These are phyloP conservation scores for Arenaria interpres DNA, from an alignment of 2,113 vertebrate species.

Conservation along the genomic window DNA sequence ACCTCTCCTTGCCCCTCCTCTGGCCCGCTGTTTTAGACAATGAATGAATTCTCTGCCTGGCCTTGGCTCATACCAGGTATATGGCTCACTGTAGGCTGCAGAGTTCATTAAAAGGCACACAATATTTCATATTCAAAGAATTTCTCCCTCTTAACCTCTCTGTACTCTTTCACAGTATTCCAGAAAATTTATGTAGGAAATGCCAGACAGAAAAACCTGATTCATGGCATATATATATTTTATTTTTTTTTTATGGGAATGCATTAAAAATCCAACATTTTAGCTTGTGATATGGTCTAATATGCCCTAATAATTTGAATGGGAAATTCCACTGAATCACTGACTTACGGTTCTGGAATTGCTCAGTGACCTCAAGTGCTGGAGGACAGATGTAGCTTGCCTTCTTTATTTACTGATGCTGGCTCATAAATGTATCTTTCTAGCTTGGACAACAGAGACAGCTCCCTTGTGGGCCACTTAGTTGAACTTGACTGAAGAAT, in stretches of 20 bases:
- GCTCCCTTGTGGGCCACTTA: constrained; percentile 37
- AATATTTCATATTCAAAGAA: neutral
- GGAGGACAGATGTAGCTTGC: constrained; percentile 41
- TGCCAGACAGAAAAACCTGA: neutral
- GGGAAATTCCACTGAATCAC: constrained; percentile 16
- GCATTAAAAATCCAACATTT: neutral
- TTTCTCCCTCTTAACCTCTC: neutral
- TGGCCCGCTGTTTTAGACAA: fast-evolving
- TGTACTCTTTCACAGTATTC: neutral
- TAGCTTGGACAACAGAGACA: constrained; percentile 44
- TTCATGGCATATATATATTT: neutral
- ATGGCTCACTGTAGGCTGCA: neutral
- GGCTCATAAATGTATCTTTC: constrained; percentile 45
- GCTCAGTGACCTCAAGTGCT: constrained; percentile 33
- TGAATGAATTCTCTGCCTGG: neutral
- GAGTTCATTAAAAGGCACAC: neutral
- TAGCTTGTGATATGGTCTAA: neutral
- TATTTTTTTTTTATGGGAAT: neutral
- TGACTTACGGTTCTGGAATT: constrained; percentile 28
- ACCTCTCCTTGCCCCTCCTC: neutral
- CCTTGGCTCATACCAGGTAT: neutral
- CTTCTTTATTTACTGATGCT: constrained; percentile 60
- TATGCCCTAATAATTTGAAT: neutral
- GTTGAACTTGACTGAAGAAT: constrained; percentile 58
- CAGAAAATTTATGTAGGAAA: neutral